Evolutionary conservation across 2,888 invertebrate genomes (phyloP), one percentile per base, ranked within the genome.

Genomic region (Pelosia muscerda): DNA sequence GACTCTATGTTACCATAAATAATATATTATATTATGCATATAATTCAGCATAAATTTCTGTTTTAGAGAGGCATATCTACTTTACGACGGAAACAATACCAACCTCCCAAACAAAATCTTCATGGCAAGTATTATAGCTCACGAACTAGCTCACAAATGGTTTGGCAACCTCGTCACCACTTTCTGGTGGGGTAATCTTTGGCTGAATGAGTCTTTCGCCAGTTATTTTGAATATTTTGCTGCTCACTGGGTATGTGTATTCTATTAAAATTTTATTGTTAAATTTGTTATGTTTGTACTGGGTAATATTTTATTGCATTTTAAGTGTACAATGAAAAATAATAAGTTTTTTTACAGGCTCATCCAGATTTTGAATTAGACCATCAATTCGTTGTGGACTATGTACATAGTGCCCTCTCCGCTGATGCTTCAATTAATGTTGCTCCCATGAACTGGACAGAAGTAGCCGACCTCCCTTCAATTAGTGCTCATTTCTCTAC

Each of bases 131-230:
- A 95, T 96, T 9, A 93, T 96, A 71, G 96, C 97, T 0, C 98
- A 98, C 86, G 98, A 98, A 86, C 88, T 97, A 58, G 96, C 97
- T 0, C 98, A 98, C 89, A 97, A 97, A 88, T 98, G 97, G 97
- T 97, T 97, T 84, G 97, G 97, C 9, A 97, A 97, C 86, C 90
- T 97, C 62, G 96, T 97, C n/a, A 97, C 97, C 0, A 96, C 96
- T 73, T 95, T 96, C 82, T 97, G 97, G 97, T 97, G 97, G 97
- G 95, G 96, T 69, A 96, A 96, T 82, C 92, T 96, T 34, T 97
- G 97, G 97, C 92, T 97, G 0, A 96, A 96, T 81, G 96, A 96
- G 86, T 96, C 95, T 11, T 97, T 96, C 73, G 97, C 97, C 0
- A 95, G 96, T 65, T 97, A 95, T 88, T 97, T 97, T 77, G 96